A percentile compares a stretch with the other conserved stretches of the same genome.
Conservation (phyloP, 2,797 vertebrate genomes). For the Sphenopsis melanotis region DNA sequence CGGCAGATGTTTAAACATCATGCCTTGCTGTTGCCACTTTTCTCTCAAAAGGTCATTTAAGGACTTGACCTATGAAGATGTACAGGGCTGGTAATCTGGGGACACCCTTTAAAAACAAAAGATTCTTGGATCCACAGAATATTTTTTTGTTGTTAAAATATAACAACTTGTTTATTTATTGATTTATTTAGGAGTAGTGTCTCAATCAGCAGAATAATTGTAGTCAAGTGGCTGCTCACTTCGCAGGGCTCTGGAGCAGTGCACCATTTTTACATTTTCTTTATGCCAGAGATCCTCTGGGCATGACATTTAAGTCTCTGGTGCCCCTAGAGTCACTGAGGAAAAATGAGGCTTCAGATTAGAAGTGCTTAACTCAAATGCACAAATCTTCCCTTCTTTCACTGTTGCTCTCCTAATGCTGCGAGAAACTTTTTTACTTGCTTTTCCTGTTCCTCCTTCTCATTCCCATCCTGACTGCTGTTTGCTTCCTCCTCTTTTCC, state of each 20-base stretch:
- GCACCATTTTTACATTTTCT: background rate
- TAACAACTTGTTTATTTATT: background rate
- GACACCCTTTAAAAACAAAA: background rate
- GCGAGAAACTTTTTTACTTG: background rate
- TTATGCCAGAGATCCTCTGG: background rate
- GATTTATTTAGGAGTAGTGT: background rate
- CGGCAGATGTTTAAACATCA: conserved; percentile 20
- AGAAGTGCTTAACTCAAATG: background rate
- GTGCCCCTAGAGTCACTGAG: background rate
- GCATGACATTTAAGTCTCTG: background rate
- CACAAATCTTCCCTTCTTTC: background rate
- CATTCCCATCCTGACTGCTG: background rate
- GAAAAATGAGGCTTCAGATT: background rate
- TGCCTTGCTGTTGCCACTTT: background rate
- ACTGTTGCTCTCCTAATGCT: background rate
- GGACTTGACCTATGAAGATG: background rate
- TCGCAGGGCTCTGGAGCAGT: background rate
- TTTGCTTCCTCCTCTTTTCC: background rate
- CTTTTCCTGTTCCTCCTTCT: background rate
- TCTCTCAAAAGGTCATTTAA: background rate
- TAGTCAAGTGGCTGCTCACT: background rate
- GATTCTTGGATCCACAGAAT: background rate
- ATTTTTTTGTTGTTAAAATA: background rate
- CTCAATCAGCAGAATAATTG: background rate
- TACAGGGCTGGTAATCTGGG: background rate